Base-by-base conservation (phyloP, 2,888 invertebrate species). In the Archips crataeganus region DNA sequence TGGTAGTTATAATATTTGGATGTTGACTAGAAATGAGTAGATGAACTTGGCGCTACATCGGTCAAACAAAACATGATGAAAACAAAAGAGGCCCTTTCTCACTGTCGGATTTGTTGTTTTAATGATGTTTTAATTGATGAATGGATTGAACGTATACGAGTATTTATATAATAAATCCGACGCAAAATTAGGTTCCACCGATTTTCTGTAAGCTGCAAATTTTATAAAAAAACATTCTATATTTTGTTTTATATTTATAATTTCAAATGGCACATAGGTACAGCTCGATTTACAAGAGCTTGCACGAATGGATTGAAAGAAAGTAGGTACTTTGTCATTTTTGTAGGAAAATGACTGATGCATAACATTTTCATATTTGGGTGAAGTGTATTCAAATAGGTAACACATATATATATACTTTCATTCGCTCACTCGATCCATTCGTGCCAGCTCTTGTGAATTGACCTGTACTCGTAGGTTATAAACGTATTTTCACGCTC, bases 231-330 rank as follows among this genome's bases (percentile, higher is more conserved):
- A 57, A 57, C 10, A 39, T 36, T 39, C n/a, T n/a, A 2, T 39
- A n/a, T 45, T 34, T 49, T 68, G 47, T 49, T 59, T 34, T 39
- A 23, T 6, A 69, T 51, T 49, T 69, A 49, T 69, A 60, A 61
- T 15, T 59, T 61, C 39, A 36, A 36, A 36, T 54, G 66, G 39
- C 69, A 61, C 57, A 57, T 39, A 32, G 6, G 23, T 23, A 23
- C 23, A 23, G 23, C 23, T 23, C 23, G 23, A 23, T 23, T 23
- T 23, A 23, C 23, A 23, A 23, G 23, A 23, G 23, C 23, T 23
- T 23, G 23, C 23, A 23, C 23, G 23, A 23, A 23, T 23, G 1
- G 23, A 23, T 23, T 23, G 23, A 23, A 23, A 23, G 23, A 23
- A 23, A 23, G 23, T n/a, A n/a, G n/a, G n/a, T 23, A 23, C 23